Conservation (phyloP, 2,797 vertebrate species). For the Columba guinea region DNA sequence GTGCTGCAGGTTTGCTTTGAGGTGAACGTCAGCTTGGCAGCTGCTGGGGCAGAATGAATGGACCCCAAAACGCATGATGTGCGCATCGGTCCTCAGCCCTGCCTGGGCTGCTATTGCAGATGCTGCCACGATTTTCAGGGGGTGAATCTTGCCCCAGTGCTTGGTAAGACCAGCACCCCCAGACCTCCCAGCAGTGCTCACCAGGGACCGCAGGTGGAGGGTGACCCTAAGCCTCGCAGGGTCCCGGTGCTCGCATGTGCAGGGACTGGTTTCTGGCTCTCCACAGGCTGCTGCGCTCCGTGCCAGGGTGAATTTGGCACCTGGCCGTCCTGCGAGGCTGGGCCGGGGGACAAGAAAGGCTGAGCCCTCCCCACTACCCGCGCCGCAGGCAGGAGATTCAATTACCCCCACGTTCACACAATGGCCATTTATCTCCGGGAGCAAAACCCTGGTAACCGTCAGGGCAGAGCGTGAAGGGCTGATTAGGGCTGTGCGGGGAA, state of each 20-base stretch:
- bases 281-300: neutral
- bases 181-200: neutral
- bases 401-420: neutral
- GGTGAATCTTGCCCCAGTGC: neutral
- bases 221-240: neutral
- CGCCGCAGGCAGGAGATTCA: neutral
- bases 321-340: conserved; percentile 25
- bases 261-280: neutral
- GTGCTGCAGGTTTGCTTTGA: accelerated
- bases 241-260: neutral
- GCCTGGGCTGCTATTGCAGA: neutral
- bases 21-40: neutral
- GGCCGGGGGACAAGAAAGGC: conserved; percentile 19
- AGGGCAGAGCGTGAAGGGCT: conserved; percentile 42
- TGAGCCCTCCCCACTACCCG: neutral
- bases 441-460: conserved; percentile 1
- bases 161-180: neutral
- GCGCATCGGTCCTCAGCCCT: accelerated
- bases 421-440: neutral
- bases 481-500: neutral
- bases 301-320: conserved; percentile 48
- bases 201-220: neutral
- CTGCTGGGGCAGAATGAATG: neutral
- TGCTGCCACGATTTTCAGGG: neutral
- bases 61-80: neutral